Percentiles rank a stretch among this genome's conserved stretches.
Conservation (phyloP, 2,113 vertebrate genomes). For the Hippocampus abdominalis region DNA sequence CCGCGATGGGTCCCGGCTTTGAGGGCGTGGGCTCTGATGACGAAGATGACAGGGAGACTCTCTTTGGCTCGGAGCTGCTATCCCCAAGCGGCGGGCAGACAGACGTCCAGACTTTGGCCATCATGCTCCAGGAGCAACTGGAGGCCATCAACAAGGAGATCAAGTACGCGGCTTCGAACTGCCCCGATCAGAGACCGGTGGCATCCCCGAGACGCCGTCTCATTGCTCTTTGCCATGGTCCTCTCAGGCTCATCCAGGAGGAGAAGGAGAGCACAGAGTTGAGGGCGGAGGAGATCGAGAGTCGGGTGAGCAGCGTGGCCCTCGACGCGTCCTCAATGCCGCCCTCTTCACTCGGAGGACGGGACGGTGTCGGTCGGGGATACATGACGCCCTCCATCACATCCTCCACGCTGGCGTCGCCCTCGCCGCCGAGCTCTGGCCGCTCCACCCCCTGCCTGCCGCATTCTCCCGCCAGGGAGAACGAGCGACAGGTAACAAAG, state of each 20-base stretch:
- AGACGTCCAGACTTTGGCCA: conserved; percentile 88
- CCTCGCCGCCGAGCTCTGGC: conserved; percentile 88
- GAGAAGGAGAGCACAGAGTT: conserved; percentile 91
- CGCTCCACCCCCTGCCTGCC: conserved; percentile 86
- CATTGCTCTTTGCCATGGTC: background rate
- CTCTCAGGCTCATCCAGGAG: conserved; percentile 84
- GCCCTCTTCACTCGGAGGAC: conserved; percentile 70
- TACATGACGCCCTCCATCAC: conserved; percentile 87
- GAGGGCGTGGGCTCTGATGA: conserved; percentile 83
- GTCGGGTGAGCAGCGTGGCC: conserved; percentile 83
- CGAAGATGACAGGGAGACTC: conserved; percentile 82
- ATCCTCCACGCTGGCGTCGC: conserved; percentile 85
- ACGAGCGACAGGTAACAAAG: conserved; percentile 72
- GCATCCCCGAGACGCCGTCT: background rate
- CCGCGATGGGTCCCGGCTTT: conserved; percentile 76
- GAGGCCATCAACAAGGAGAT: conserved; percentile 95
- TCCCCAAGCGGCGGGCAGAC: conserved; percentile 90
- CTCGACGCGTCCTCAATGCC: conserved; percentile 78
- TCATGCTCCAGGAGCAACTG: conserved; percentile 91
- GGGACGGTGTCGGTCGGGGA: conserved; percentile 73
- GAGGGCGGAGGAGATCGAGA: conserved; percentile 88
- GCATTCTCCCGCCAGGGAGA: conserved; percentile 85
- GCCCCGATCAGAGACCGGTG: background rate
- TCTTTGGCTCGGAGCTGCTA: conserved; percentile 84
- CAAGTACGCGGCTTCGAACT: conserved; percentile 72